Percentiles rank a stretch among this genome's conserved stretches.
Evolutionary conservation across 2,113 vertebrate genomes (phyloP).

Genomic region (Cranoglanis bouderius): DNA sequence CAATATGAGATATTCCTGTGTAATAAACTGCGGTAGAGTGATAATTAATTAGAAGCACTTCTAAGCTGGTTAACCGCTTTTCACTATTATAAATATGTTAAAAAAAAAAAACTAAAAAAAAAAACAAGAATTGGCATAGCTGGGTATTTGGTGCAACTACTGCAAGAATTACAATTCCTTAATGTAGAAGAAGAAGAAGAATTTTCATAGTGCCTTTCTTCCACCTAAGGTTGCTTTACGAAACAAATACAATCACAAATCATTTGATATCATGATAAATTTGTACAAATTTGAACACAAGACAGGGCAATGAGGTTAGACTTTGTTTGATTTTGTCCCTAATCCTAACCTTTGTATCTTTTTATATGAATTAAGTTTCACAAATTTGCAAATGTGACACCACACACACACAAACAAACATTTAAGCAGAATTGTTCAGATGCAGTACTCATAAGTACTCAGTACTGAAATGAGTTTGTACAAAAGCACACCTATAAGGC

Average conservation of each 20-base stretch:
- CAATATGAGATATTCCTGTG: constrained; percentile 22
- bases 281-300: not conserved
- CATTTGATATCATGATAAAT: not conserved
- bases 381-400: not conserved
- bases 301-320: not conserved
- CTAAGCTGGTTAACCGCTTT: not conserved
- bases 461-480: no score
- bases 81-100: not conserved
- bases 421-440: not conserved
- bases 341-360: not conserved
- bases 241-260: not conserved
- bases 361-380: not conserved
- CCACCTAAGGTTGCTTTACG: not conserved
- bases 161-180: not conserved
- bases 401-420: not conserved
- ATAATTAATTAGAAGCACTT: not conserved
- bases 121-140: not conserved
- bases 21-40: not conserved
- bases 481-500: not conserved
- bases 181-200: not conserved
- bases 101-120: not conserved
- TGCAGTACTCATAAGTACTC: not conserved
- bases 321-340: not conserved
- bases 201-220: not conserved
- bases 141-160: not conserved